Percentiles rank a stretch among this genome's conserved stretches.
phyloP scores from a whole-genome alignment of 2,888 invertebrate species.

The Drosophila anomalata region DNA sequence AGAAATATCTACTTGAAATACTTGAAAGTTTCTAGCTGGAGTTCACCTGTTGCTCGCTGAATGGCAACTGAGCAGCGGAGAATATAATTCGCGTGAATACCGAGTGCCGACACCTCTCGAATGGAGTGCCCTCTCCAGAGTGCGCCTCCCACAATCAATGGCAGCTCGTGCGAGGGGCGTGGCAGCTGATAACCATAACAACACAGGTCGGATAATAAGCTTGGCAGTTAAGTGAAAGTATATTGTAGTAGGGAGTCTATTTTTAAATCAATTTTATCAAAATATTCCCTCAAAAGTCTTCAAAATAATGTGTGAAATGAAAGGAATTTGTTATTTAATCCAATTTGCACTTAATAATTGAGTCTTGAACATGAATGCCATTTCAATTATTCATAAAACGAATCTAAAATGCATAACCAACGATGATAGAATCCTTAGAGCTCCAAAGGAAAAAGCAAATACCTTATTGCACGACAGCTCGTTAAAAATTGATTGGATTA shows the following conservation, averaged over 20 bases:
- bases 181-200: conserved; percentile 35
- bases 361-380: not conserved
- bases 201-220: conserved; percentile 30
- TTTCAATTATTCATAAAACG: not conserved
- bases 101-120: conserved; percentile 5
- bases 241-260: too few relatives aligned
- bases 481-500: conserved; percentile 30
- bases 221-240: conserved; percentile 28
- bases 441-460: not conserved
- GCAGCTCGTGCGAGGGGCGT: conserved; percentile 24
- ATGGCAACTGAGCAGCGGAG: conserved; percentile 23
- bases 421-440: not conserved
- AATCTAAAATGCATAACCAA: not conserved
- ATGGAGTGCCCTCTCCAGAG: not conserved
- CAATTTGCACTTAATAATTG: not conserved
- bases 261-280: too few relatives aligned
- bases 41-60: conserved; percentile 30
- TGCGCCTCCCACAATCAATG: conserved; percentile 15
- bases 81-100: conserved; percentile 28
- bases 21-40: not conserved
- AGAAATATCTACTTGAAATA: not conserved
- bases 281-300: too few relatives aligned
- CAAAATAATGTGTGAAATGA: too few relatives aligned
- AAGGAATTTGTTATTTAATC: not conserved
- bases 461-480: conserved; percentile 3